Percentiles rank a stretch among this genome's conserved stretches.
Evolutionary conservation across 2,113 vertebrate genomes (phyloP).

Genomic region (Pelvicachromis taeniatus): DNA sequence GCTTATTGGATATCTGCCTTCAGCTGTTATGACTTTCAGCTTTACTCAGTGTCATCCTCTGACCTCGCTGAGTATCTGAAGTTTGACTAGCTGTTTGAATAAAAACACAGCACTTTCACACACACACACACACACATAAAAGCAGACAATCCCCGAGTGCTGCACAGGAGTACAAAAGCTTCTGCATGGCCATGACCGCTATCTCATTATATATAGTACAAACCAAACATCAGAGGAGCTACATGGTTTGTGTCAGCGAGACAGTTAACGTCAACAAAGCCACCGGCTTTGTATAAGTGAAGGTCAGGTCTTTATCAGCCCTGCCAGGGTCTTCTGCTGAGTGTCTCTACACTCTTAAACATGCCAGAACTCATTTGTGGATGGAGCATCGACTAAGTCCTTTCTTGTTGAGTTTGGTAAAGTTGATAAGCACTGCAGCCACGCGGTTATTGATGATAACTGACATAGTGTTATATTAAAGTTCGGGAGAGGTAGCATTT

Average conservation of each 20-base stretch:
- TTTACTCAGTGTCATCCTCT: not conserved
- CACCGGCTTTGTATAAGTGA: not conserved
- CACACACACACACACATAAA: not conserved
- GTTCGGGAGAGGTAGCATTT: not conserved
- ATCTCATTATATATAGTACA: not conserved
- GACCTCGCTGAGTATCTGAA: not conserved
- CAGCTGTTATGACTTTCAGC: not conserved
- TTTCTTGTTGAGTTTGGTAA: not conserved
- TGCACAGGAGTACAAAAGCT: not conserved
- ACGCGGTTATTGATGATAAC: not conserved
- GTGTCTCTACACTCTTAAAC: not conserved
- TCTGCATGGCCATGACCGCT: not conserved
- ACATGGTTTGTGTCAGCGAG: constrained; percentile 14
- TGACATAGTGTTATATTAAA: not conserved
- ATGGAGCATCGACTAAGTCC: not conserved
- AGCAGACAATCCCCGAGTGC: not conserved
- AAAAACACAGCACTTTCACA: not conserved
- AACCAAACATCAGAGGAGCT: not conserved
- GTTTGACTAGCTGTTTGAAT: not conserved
- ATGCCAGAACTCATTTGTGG: not conserved
- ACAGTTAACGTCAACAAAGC: not conserved
- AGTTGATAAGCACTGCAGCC: not conserved
- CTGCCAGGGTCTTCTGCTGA: not conserved
- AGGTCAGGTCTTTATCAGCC: not conserved
- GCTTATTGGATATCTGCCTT: constrained; percentile 1